Conservation (phyloP, 2,888 invertebrate genomes). For the Mythimna lalbum region DNA sequence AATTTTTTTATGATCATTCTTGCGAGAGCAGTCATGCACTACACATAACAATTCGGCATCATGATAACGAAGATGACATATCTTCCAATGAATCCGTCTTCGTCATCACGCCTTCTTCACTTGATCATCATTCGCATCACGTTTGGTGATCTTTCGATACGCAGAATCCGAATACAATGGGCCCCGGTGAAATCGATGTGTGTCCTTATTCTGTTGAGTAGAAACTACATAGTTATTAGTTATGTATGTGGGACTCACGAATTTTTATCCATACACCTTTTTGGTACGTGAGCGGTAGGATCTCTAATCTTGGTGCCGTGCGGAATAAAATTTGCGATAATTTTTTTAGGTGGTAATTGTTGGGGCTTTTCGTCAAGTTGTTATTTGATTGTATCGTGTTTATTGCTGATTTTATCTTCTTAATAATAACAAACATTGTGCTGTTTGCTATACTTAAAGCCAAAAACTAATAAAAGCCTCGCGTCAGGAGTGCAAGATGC, state of each 20-base stretch:
- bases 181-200: conserved; percentile 75
- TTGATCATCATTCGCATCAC: conserved; percentile 75
- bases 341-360: conserved; percentile 23
- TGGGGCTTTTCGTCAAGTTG: not conserved
- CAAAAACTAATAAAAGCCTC: not conserved
- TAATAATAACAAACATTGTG: not conserved
- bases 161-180: conserved; percentile 88
- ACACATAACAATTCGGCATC: conserved; percentile 4
- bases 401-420: not conserved
- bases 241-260: conserved; percentile 64
- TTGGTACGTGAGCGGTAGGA: conserved; percentile 47
- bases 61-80: conserved; percentile 43
- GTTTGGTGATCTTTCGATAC: conserved; percentile 83
- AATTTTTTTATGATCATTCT: not conserved
- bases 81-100: conserved; percentile 44
- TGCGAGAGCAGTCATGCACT: not conserved
- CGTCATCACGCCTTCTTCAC: conserved; percentile 58
- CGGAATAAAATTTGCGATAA: conserved; percentile 51
- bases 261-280: conserved; percentile 58
- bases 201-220: conserved; percentile 67
- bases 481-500: not conserved
- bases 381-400: not conserved
- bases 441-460: not conserved
- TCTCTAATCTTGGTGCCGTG: conserved; percentile 54
- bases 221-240: conserved; percentile 63